Percentiles rank a stretch among this genome's conserved stretches.
Evolutionary conservation across 2,888 invertebrate species (phyloP).

Genomic region (Silvanus unidentatus): DNA sequence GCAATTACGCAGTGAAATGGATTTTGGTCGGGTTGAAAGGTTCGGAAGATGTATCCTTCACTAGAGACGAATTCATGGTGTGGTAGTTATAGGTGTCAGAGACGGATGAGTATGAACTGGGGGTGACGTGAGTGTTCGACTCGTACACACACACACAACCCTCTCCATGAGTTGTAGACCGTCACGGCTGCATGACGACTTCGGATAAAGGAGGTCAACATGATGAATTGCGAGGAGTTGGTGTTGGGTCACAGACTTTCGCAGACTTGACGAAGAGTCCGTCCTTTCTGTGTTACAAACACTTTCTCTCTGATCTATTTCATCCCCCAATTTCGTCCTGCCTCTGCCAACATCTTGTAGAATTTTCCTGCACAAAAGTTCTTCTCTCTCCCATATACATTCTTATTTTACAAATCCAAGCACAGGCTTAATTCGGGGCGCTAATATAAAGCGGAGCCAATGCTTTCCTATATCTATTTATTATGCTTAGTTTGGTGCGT

Average conservation of each 20-base stretch:
- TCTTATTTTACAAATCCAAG: too few species aligned
- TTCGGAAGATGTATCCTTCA: conserved; percentile 22
- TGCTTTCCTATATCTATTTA: too few species aligned
- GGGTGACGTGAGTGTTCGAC: conserved; percentile 21
- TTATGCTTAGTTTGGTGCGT: too few species aligned
- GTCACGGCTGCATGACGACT: conserved; percentile 10
- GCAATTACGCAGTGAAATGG: conserved; percentile 9
- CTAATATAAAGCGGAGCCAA: too few species aligned
- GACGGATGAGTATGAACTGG: conserved; percentile 30
- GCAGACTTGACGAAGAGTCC: conserved; percentile 3
- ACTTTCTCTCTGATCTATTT: too few species aligned
- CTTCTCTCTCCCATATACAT: too few species aligned
- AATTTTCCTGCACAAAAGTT: too few species aligned
- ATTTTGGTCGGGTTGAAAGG: conserved; percentile 15
- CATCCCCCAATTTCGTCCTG: too few species aligned
- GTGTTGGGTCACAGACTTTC: conserved; percentile 26
- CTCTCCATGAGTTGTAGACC: conserved; percentile 5
- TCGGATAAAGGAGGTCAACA: conserved; percentile 20
- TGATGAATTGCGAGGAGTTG: conserved; percentile 30
- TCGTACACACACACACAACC: conserved; percentile 16
- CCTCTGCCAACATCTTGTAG: too few species aligned
- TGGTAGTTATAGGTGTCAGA: conserved; percentile 31
- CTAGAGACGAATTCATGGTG: conserved; percentile 24
- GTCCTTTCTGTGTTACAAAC: too few species aligned
- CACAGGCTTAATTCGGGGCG: too few species aligned